Evolutionary conservation across 2,113 vertebrate genomes (phyloP), one percentile per base, ranked within the genome.

Genomic region (Phylloscopus trochilus): DNA sequence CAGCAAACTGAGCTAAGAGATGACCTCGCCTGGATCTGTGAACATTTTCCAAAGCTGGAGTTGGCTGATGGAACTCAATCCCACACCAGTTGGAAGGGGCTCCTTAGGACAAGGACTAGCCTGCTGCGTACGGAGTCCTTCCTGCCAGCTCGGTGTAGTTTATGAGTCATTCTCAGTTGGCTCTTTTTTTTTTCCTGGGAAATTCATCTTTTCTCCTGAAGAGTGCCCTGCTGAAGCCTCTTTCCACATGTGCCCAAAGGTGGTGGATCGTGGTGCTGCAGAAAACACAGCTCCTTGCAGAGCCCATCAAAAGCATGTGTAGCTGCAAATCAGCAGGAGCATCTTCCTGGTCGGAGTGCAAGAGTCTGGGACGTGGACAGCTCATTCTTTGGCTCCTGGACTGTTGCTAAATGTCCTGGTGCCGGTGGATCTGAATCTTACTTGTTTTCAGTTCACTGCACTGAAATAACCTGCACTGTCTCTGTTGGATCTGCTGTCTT

Each of bases 61-160:
- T 33, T 94, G 63, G 17, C 60, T 66, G 55, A 15, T 92, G 79
- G 79, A 81, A 81, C 60, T 72, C 47, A 52, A 13, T 64, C 31
- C 7, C 46, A 18, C 23, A 16, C 31, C 52, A 66, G 28, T 53
- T 72, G 78, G 66, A 86, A 59, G 59, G 69, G 47, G n/a, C 55
- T 91, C 49, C 70, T 76, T 63, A 64, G 83, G 74, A 94, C 70
- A 66, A 88, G 66, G 80, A 44, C 30, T 89, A 70, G 27, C 69
- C 70, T 89, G 60, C 81, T 75, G 58, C 9, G 8, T 33, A 21
- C 0, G 6, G 88, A 84, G 66, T 78, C 73, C 56, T 89, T 70
- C 1, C 1, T 79, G 78, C 63, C 59, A 94, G 55, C 68, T 90
- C 1, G 0, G 10, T 86, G 46, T 56, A 66, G n/a, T 24, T 87